Percentiles rank a stretch among this genome's conserved stretches.
These are phyloP conservation scores for Bradypodion ventrale DNA, from an alignment of 2,797 vertebrate species.

Conservation along the genomic window DNA sequence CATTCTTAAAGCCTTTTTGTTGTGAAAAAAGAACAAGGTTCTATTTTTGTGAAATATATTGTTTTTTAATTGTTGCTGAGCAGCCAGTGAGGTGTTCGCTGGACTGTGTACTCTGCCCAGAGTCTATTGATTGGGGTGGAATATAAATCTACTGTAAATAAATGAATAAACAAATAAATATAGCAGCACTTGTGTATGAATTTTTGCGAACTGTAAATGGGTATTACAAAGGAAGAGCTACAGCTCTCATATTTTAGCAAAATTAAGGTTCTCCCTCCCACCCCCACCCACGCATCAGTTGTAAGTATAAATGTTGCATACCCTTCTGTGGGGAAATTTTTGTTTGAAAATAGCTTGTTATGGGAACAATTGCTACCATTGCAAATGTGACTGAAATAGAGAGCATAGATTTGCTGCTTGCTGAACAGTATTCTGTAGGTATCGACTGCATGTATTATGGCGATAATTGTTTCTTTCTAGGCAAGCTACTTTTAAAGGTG, in stretches of 20 bases:
- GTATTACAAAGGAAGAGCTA: neutral
- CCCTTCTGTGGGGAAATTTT: neutral
- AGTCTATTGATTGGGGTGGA: too few relatives aligned
- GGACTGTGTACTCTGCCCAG: too few relatives aligned
- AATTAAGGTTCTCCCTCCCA: neutral
- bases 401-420: neutral
- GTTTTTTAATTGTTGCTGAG: too few relatives aligned
- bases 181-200: neutral
- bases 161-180: too few relatives aligned
- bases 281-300: too few relatives aligned
- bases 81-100: too few relatives aligned
- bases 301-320: conserved; percentile 1
- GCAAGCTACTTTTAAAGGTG: neutral
- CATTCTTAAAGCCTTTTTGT: neutral
- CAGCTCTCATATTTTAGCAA: neutral
- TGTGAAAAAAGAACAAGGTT: neutral
- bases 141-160: too few relatives aligned
- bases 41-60: neutral
- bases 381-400: neutral
- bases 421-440: conserved; percentile 1
- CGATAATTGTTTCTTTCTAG: neutral
- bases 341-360: neutral
- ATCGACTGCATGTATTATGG: neutral
- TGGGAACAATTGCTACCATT: neutral
- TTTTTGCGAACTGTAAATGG: neutral